phyloP scores from a whole-genome alignment of 2,113 vertebrate species.

The Pluvialis apricaria region DNA sequence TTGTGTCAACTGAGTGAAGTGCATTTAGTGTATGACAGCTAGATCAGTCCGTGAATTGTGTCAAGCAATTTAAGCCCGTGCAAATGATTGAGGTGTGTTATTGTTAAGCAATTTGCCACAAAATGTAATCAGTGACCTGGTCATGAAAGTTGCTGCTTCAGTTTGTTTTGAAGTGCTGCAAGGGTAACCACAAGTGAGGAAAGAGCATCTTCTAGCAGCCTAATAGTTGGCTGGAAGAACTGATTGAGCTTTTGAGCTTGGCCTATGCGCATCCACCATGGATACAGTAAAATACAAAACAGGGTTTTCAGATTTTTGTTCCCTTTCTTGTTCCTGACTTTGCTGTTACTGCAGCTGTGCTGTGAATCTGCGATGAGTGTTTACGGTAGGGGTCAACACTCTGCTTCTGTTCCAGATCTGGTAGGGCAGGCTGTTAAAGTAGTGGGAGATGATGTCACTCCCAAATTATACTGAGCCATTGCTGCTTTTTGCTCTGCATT shows the following conservation, averaged over 20 bases:
- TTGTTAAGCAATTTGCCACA: neutral
- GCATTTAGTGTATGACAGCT: neutral
- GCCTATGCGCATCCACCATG: rapidly evolving
- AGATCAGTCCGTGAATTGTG: neutral
- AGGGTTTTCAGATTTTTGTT: neutral
- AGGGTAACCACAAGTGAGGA: neutral
- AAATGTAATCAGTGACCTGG: neutral
- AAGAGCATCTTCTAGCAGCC: neutral
- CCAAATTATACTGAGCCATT: neutral
- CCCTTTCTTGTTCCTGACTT: neutral
- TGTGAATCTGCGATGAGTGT: neutral
- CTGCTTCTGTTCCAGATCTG: neutral
- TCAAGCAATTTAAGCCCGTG: neutral
- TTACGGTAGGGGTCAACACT: neutral
- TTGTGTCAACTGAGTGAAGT: neutral
- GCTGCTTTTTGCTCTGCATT: neutral
- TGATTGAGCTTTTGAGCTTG: neutral
- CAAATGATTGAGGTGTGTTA: neutral
- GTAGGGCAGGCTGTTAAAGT: neutral
- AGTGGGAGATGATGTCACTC: neutral
- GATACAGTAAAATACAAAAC: neutral
- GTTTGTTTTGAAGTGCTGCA: neutral
- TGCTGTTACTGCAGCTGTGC: neutral
- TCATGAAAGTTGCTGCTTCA: neutral
- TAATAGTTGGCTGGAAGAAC: neutral